A percentile compares a stretch with the other conserved stretches of the same genome.
phyloP scores from a whole-genome alignment of 2,797 vertebrate species.

The Lithobates pipiens region DNA sequence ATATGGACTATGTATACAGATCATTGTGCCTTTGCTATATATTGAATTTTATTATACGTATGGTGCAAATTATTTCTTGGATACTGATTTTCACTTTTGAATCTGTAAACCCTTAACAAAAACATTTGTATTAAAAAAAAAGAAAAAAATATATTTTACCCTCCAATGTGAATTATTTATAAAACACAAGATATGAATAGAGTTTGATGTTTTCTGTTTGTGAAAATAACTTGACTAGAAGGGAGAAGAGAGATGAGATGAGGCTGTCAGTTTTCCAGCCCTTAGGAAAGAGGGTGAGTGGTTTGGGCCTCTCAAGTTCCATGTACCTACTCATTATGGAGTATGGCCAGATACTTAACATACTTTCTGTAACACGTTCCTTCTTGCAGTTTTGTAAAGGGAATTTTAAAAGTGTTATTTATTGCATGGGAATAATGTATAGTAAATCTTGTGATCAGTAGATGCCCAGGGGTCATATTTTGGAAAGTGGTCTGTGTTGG shows the following conservation, averaged over 20 bases:
- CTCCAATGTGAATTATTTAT: too few species aligned
- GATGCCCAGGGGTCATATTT: background rate
- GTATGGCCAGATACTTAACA: conserved; percentile 40
- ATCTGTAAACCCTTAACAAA: too few species aligned
- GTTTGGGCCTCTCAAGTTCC: background rate
- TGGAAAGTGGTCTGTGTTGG: background rate
- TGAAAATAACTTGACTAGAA: too few species aligned
- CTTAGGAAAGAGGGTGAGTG: background rate
- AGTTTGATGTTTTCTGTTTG: too few species aligned
- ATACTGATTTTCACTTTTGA: too few species aligned
- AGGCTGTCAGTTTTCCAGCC: background rate
- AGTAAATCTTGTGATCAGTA: conserved; percentile 23
- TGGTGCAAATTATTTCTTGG: too few species aligned
- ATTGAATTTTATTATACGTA: too few species aligned
- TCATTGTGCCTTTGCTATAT: too few species aligned
- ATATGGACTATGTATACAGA: too few species aligned
- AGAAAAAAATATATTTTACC: too few species aligned
- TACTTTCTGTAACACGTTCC: conserved; percentile 25
- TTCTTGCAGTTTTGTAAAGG: conserved; percentile 25
- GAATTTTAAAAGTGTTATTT: conserved; percentile 12
- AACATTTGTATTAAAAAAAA: too few species aligned
- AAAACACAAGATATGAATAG: too few species aligned
- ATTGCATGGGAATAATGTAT: conserved; percentile 15
- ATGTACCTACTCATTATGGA: background rate
- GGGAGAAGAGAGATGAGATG: background rate